These are phyloP conservation scores for Montipora capitata DNA, from an alignment of 92 coral and sea anemone species.

Conservation along the genomic window DNA sequence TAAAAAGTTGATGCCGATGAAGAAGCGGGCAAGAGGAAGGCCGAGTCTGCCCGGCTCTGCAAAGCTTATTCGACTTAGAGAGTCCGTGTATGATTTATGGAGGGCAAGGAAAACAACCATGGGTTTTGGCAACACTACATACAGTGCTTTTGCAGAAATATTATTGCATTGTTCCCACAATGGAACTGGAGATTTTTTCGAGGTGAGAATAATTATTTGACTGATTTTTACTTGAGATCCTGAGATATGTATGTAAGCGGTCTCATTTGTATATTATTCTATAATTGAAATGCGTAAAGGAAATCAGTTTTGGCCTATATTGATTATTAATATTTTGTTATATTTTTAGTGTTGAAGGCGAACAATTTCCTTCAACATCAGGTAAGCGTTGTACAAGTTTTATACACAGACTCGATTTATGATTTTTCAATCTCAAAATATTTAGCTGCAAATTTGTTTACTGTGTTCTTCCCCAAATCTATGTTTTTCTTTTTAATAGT, in stretches of 20 bases:
- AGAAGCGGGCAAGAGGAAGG: too few species aligned
- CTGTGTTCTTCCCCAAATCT: conserved; percentile 4
- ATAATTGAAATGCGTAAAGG: background rate
- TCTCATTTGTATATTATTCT: background rate
- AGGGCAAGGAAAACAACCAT: too few species aligned
- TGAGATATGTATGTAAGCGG: background rate
- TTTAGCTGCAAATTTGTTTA: conserved; percentile 14
- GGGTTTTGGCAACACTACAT: conserved; percentile 13
- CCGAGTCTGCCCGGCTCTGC: too few species aligned
- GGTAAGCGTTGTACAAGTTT: conserved; percentile 4
- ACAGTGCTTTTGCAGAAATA: conserved; percentile 19
- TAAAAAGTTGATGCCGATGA: too few species aligned
- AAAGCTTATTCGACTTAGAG: too few species aligned
- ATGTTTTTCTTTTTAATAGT: background rate
- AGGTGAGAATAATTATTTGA: conserved; percentile 26
- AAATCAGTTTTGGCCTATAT: background rate
- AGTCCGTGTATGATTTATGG: too few species aligned
- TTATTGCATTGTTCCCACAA: background rate
- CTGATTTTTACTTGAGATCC: conserved; percentile 2
- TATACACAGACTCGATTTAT: conserved; percentile 3
- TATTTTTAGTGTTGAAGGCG: background rate
- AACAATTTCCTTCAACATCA: background rate
- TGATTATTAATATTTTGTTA: background rate
- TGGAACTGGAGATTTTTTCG: background rate
- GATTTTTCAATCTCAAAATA: background rate